These are phyloP conservation scores for Parnassius mnemosyne DNA, from an alignment of 2,888 invertebrate genomes.

Conservation along the genomic window DNA sequence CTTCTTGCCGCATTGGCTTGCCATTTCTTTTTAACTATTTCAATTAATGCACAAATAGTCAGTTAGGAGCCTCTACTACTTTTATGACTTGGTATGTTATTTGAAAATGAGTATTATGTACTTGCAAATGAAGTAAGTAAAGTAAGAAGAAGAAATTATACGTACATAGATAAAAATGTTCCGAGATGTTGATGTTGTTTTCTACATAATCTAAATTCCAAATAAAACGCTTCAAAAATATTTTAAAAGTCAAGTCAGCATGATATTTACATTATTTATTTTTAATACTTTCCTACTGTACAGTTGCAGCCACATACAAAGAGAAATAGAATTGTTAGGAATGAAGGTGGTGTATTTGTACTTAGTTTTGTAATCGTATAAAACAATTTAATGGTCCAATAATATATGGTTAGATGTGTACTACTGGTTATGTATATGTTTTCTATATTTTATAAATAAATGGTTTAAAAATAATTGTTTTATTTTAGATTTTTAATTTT, in stretches of 20 bases:
- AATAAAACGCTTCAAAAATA: too few relatives aligned
- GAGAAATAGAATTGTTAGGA: slow-evolving; percentile 26
- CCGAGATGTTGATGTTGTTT: too few relatives aligned
- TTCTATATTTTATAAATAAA: slow-evolving; percentile 57
- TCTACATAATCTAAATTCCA: too few relatives aligned
- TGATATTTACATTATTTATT: slow-evolving; percentile 3
- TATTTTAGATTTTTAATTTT: background rate
- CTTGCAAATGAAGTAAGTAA: too few relatives aligned
- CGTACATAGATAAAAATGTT: too few relatives aligned
- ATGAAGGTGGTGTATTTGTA: slow-evolving; percentile 34
- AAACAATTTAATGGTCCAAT: slow-evolving; percentile 35
- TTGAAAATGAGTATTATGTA: too few relatives aligned
- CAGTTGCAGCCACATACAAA: background rate
- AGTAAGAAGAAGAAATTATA: too few relatives aligned
- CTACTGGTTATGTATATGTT: slow-evolving; percentile 37
- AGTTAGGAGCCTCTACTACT: too few relatives aligned
- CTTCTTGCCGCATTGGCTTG: slow-evolving; percentile 24
- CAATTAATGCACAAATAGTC: too few relatives aligned
- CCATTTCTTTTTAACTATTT: slow-evolving; percentile 1
- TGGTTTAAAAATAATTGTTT: slow-evolving; percentile 37
- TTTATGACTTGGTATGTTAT: too few relatives aligned
- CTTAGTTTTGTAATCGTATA: slow-evolving; percentile 35
- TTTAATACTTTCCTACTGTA: background rate
- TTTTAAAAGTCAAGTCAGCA: too few relatives aligned
- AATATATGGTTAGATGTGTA: slow-evolving; percentile 35